Conservation (phyloP, 2,888 invertebrate species). For the Odontomyia ornata region DNA sequence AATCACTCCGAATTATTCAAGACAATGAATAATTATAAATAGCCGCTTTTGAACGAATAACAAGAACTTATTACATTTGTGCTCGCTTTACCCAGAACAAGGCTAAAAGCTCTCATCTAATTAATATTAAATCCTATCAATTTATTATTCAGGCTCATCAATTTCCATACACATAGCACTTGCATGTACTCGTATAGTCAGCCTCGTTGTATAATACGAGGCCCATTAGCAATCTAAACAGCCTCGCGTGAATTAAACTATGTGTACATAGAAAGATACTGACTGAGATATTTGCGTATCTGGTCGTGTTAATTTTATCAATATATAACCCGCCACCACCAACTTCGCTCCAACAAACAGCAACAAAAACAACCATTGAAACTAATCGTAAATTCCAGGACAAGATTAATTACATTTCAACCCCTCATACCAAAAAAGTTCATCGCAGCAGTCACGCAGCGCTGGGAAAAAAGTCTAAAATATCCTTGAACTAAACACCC, state of each 20-base stretch:
- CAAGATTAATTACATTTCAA: slow-evolving; percentile 33
- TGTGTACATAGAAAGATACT: no score
- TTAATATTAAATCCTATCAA: slow-evolving; percentile 7
- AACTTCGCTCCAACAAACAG: neutral
- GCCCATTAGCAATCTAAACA: slow-evolving; percentile 5
- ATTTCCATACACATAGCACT: neutral
- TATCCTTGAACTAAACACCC: slow-evolving; percentile 22
- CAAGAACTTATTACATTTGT: no score
- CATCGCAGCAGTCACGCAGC: neutral
- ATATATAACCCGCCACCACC: neutral
- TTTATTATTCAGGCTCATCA: slow-evolving; percentile 12
- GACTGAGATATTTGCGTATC: no score
- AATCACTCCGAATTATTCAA: no score
- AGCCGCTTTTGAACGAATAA: no score
- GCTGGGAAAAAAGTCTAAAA: neutral
- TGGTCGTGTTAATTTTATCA: neutral
- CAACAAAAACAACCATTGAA: neutral
- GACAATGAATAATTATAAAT: no score
- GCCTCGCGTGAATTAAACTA: neutral
- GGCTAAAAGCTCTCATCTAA: neutral
- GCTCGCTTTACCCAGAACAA: no score
- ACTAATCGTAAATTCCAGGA: slow-evolving; percentile 23
- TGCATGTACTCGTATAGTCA: neutral
- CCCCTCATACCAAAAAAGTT: neutral
- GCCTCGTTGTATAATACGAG: neutral